Percentiles rank a stretch among this genome's conserved stretches.
Conservation (phyloP, 2,888 invertebrate genomes). For the Anarsia innoxiella region DNA sequence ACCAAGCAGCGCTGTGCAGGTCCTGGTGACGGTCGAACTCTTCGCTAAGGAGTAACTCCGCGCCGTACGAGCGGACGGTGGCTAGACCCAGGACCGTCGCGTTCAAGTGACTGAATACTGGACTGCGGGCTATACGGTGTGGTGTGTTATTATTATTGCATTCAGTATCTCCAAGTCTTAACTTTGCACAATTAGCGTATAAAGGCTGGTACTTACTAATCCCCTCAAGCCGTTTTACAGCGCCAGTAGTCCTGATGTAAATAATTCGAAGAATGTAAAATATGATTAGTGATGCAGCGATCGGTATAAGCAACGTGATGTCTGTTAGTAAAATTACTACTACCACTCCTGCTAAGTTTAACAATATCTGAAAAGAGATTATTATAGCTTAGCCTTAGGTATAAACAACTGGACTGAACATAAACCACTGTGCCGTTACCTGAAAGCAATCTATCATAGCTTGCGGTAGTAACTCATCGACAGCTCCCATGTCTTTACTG, state of each 20-base stretch:
- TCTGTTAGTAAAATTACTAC: slow-evolving; percentile 81
- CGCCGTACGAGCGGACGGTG: slow-evolving; percentile 85
- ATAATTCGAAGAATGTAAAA: slow-evolving; percentile 78
- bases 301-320: slow-evolving; percentile 58
- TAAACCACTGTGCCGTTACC: too few relatives aligned
- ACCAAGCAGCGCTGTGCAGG: slow-evolving; percentile 80
- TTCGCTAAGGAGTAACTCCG: slow-evolving; percentile 76
- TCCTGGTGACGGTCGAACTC: slow-evolving; percentile 77
- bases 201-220: slow-evolving; percentile 78
- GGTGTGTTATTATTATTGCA: too few relatives aligned
- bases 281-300: slow-evolving; percentile 72
- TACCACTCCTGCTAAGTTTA: slow-evolving; percentile 85
- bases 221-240: slow-evolving; percentile 80
- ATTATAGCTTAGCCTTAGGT: too few relatives aligned
- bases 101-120: slow-evolving; percentile 88
- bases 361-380: slow-evolving; percentile 74
- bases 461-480: slow-evolving; percentile 86
- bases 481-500: slow-evolving; percentile 89
- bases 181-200: too few relatives aligned
- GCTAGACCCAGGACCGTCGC: slow-evolving; percentile 86
- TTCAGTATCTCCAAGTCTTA: too few relatives aligned
- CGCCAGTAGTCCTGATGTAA: slow-evolving; percentile 81
- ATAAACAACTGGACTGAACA: too few relatives aligned
- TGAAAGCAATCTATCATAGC: slow-evolving; percentile 82
- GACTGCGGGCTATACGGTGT: slow-evolving; percentile 81